phyloP scores from a whole-genome alignment of 2,888 invertebrate species.

The Drosophila monieri region DNA sequence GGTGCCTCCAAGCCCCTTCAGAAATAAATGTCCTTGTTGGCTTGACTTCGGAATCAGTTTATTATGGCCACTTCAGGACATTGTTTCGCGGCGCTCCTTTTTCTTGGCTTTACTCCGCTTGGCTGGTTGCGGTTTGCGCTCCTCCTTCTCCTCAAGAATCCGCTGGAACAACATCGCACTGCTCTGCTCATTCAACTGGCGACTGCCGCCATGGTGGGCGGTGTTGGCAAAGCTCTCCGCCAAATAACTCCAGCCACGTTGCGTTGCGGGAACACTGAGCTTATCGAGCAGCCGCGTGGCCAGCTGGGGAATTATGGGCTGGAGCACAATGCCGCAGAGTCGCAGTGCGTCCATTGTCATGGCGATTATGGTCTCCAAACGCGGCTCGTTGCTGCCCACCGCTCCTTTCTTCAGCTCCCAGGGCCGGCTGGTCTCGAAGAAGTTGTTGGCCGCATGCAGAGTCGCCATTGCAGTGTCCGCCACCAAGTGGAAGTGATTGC shows the following conservation, averaged over 20 bases:
- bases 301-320: constrained; percentile 93
- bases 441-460: constrained; percentile 91
- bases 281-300: constrained; percentile 89
- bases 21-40: constrained; percentile 56
- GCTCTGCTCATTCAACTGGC: constrained; percentile 50
- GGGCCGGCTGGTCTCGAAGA: constrained; percentile 93
- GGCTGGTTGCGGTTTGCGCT: constrained; percentile 33
- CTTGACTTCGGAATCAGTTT: constrained; percentile 56
- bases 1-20: constrained; percentile 19
- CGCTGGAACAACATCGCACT: constrained; percentile 81
- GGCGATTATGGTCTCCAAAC: constrained; percentile 90
- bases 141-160: constrained; percentile 65
- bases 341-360: constrained; percentile 93
- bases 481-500: constrained; percentile 92
- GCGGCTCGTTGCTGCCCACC: constrained; percentile 82
- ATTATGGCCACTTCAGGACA: constrained; percentile 64
- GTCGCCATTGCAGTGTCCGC: constrained; percentile 90
- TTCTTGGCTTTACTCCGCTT: constrained; percentile 64
- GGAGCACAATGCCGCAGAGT: constrained; percentile 91
- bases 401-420: constrained; percentile 90
- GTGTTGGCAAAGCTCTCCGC: constrained; percentile 68
- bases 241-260: constrained; percentile 85
- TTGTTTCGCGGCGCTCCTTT: constrained; percentile 45
- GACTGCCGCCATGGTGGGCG: constrained; percentile 28
- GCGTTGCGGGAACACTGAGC: constrained; percentile 85